Evolutionary conservation across 2,888 invertebrate species (phyloP).

Genomic region (Eupeodes latifasciatus): DNA sequence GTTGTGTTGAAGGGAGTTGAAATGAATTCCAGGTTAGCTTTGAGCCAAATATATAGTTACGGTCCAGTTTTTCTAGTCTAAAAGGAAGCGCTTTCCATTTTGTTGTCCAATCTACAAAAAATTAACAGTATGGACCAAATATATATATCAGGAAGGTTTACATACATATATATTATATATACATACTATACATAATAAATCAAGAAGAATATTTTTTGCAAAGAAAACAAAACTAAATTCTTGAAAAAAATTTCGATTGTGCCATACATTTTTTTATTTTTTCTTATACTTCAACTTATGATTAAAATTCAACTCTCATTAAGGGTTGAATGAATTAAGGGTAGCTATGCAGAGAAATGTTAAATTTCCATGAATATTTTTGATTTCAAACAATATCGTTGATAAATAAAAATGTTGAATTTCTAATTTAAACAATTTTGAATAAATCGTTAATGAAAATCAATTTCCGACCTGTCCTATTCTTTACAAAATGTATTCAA

Average conservation of each 20-base stretch:
- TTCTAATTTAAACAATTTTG: no score
- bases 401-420: no score
- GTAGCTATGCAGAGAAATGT: no score
- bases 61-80: slow-evolving; percentile 27
- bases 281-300: background rate
- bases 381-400: no score
- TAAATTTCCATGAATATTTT: no score
- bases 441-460: no score
- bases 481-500: no score
- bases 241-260: slow-evolving; percentile 5
- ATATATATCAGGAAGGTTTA: background rate
- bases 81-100: slow-evolving; percentile 29
- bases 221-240: slow-evolving; percentile 15
- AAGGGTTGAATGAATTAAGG: no score
- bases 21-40: slow-evolving; percentile 19
- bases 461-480: no score
- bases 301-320: no score
- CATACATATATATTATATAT: no score
- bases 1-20: slow-evolving; percentile 15
- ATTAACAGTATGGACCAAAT: slow-evolving; percentile 38
- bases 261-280: background rate
- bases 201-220: background rate
- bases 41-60: slow-evolving; percentile 33
- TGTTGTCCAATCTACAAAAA: slow-evolving; percentile 32
- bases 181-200: slow-evolving; percentile 7